Conservation (phyloP, 2,797 vertebrate genomes). For the Pampus argenteus region DNA sequence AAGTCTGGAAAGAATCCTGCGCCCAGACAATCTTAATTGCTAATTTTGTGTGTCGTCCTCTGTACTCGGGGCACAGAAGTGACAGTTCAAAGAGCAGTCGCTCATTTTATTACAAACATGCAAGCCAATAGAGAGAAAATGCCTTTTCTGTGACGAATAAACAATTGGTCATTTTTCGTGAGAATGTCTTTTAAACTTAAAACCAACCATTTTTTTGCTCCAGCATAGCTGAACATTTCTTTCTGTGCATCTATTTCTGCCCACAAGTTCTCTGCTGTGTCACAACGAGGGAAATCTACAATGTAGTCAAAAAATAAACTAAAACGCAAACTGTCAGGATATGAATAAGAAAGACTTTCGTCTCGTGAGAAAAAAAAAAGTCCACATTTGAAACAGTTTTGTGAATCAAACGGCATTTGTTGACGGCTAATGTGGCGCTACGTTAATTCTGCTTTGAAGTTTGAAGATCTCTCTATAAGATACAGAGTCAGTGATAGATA, state of each 20-base stretch:
- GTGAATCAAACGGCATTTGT: neutral
- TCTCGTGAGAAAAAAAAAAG: slow-evolving; percentile 5
- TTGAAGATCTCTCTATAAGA: slow-evolving; percentile 46
- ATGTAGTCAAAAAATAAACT: slow-evolving; percentile 25
- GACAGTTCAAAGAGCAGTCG: slow-evolving; percentile 76
- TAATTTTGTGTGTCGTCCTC: slow-evolving; percentile 67
- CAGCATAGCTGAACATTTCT: slow-evolving; percentile 44
- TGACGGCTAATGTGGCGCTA: too few relatives aligned
- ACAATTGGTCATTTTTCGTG: slow-evolving; percentile 65
- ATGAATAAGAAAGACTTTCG: slow-evolving; percentile 5
- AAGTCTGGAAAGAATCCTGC: slow-evolving; percentile 69
- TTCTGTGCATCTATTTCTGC: slow-evolving; percentile 24
- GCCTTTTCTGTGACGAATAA: slow-evolving; percentile 65
- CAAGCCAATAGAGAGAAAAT: slow-evolving; percentile 56
- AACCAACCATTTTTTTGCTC: slow-evolving; percentile 55
- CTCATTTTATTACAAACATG: slow-evolving; percentile 57
- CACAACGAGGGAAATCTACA: slow-evolving; percentile 47
- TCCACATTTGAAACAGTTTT: neutral
- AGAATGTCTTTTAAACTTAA: slow-evolving; percentile 66
- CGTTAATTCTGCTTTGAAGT: slow-evolving; percentile 46
- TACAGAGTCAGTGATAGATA: slow-evolving; percentile 19
- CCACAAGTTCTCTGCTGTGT: slow-evolving; percentile 48
- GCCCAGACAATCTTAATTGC: slow-evolving; percentile 74
- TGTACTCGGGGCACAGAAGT: slow-evolving; percentile 52
- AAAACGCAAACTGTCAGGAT: neutral